A percentile compares a stretch with the other conserved stretches of the same genome.
These are phyloP conservation scores for Ctenicera cuprea DNA, from an alignment of 2,888 invertebrate genomes.

Conservation along the genomic window DNA sequence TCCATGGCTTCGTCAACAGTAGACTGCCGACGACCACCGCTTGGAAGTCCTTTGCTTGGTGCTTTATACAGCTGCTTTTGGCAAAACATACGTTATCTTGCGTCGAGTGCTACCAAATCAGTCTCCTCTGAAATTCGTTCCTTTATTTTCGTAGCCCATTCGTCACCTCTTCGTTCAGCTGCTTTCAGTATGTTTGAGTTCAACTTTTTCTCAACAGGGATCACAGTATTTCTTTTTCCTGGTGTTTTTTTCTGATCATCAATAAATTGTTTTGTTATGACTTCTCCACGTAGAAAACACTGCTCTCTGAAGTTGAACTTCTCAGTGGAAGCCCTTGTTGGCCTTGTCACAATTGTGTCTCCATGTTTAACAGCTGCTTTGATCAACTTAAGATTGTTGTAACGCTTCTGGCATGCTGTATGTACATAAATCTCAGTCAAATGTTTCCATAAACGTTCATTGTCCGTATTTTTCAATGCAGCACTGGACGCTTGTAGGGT, in stretches of 20 bases:
- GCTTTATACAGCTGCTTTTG: no score
- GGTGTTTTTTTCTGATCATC: constrained; percentile 13
- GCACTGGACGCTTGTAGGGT: constrained; percentile 1
- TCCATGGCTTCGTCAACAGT: constrained; percentile 17
- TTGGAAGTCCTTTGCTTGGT: constrained; percentile 21
- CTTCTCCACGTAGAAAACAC: constrained; percentile 36
- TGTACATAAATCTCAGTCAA: constrained; percentile 22
- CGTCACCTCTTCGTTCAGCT: constrained; percentile 39
- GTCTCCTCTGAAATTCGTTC: no score
- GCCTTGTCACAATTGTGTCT: not conserved
- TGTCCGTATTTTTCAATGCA: constrained; percentile 8
- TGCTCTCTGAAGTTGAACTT: constrained; percentile 32
- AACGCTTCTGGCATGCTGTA: constrained; percentile 15
- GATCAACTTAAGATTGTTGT: constrained; percentile 33
- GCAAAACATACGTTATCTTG: constrained; percentile 3
- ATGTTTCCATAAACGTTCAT: constrained; percentile 16
- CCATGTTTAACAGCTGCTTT: constrained; percentile 29
- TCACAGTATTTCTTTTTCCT: constrained; percentile 40
- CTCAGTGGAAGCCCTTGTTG: constrained; percentile 17
- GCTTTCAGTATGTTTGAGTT: constrained; percentile 27
- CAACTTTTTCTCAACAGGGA: constrained; percentile 21
- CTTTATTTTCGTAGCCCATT: constrained; percentile 12
- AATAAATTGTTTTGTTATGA: constrained; percentile 37
- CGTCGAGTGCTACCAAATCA: no score
- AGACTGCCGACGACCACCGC: constrained; percentile 8